Evolutionary conservation across 1,140 invertebrate genomes (phyloP), one percentile per base, ranked within the genome.

Genomic region (Ceratina calcarata): DNA sequence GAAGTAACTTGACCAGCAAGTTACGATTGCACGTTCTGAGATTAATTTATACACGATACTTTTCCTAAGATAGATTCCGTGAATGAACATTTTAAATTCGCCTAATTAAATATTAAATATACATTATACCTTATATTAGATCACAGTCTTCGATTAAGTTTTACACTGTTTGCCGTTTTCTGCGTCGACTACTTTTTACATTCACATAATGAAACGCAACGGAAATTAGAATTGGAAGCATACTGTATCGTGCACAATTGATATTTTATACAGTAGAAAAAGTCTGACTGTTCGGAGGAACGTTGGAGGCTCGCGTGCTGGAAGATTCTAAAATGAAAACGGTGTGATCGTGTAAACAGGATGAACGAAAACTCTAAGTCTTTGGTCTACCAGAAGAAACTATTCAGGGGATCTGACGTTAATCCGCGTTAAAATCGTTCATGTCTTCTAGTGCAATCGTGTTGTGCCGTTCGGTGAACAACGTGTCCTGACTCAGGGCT

Each of bases 401-500:
- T 45, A 45, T 7, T 27, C 22, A 10, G 13, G 16, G 45, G 6
- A 6, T 16, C 15, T 7, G n/a, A n/a, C 32, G 18, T 86, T 78
- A 89, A 80, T 90, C 85, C 15, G 89, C 69, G 18, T 88, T 74
- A n/a, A 89, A 84, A 15, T 87, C 70, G 20, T 90, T 76, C n/a
- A 71, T 77, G 13, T 88, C 80, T 20, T 91, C 90, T 37, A 91
- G 55, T 15, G 89, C 78, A 37, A 92, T 91, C 1, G 91, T 90
- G 62, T 87, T 89, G 7, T 88, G 88, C 37, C 58, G 82, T n/a
- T 88, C 87, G 24, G 82, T 79, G 22, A 91, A 88, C 16, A 92
- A 22, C 32, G 80, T 89, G 20, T 92, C 91, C 80, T 92, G 91
- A 69, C 91, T 88, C 20, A 94, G 87, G 12, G 93, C 94, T 49